Evolutionary conservation across 2,797 vertebrate species (phyloP).

Genomic region (Vipera ursinii): DNA sequence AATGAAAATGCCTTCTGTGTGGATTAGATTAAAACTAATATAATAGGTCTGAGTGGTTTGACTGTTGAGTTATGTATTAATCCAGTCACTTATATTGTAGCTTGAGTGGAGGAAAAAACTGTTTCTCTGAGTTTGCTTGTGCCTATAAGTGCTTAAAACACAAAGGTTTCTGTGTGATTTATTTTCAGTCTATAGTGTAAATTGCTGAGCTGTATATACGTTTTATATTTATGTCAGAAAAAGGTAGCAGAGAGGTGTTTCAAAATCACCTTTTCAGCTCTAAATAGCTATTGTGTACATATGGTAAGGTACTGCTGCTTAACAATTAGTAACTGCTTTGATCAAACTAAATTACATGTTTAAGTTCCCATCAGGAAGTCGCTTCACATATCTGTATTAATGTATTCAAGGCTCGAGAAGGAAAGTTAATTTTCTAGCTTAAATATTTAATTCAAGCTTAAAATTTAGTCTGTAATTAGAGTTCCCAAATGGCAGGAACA

Average conservation of each 20-base stretch:
- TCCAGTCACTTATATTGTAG: constrained; percentile 40
- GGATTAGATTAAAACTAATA: constrained; percentile 11
- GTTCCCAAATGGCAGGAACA: constrained; percentile 90
- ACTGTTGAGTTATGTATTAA: constrained; percentile 29
- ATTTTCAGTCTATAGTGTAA: constrained; percentile 77
- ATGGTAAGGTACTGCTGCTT: constrained; percentile 87
- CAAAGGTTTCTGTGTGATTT: constrained; percentile 70
- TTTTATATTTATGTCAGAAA: constrained; percentile 80
- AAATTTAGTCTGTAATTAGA: constrained; percentile 93
- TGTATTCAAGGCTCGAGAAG: constrained; percentile 91
- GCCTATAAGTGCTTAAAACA: constrained; percentile 62
- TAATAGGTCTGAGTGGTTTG: constrained; percentile 16
- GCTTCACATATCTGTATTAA: constrained; percentile 94
- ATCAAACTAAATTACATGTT: constrained; percentile 94
- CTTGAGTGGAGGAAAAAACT: constrained; percentile 47
- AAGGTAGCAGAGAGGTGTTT: constrained; percentile 79
- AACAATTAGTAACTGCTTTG: constrained; percentile 94
- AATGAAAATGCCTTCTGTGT: constrained; percentile 23
- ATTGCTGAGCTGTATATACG: constrained; percentile 79
- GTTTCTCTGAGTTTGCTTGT: constrained; percentile 65
- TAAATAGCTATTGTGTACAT: constrained; percentile 86
- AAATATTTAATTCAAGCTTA: constrained; percentile 98
- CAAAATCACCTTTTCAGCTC: constrained; percentile 79
- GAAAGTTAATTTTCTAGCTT: constrained; percentile 96
- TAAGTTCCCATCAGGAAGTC: constrained; percentile 90